A percentile compares a stretch with the other conserved stretches of the same genome.
Evolutionary conservation across 2,113 vertebrate species (phyloP).

Genomic region (Emydocephalus ijimae): DNA sequence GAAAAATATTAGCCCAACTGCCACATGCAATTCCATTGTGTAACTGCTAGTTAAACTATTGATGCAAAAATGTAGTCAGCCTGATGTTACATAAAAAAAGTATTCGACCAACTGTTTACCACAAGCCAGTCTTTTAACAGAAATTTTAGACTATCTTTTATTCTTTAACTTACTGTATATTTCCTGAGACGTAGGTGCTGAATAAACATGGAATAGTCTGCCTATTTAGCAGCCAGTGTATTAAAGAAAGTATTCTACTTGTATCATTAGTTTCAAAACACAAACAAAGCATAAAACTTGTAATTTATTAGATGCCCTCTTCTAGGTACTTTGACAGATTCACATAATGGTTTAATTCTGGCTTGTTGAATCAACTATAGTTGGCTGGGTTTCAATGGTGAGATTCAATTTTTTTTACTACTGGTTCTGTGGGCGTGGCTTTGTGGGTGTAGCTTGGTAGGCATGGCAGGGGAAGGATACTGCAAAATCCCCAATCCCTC

Average conservation of each 20-base stretch:
- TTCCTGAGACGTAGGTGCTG: neutral
- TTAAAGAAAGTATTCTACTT: neutral
- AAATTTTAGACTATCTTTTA: neutral
- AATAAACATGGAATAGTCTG: neutral
- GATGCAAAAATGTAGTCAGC: neutral
- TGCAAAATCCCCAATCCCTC: no score
- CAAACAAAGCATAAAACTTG: neutral
- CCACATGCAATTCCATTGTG: no score
- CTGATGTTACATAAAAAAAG: neutral
- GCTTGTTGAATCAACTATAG: neutral
- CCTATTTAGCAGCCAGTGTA: neutral
- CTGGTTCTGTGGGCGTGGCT: no score
- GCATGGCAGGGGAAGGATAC: no score
- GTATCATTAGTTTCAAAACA: neutral
- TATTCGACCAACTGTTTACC: neutral
- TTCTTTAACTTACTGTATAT: no score
- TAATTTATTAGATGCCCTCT: neutral
- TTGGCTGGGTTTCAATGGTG: neutral
- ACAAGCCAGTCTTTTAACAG: neutral
- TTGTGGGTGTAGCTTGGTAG: no score
- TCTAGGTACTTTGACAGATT: neutral
- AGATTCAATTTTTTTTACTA: no score
- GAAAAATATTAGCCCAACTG: neutral
- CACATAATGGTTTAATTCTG: neutral
- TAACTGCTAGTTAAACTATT: neutral